A percentile compares a stretch with the other conserved stretches of the same genome.
Evolutionary conservation across 2,113 vertebrate species (phyloP).

Genomic region (Pristiophorus japonicus): DNA sequence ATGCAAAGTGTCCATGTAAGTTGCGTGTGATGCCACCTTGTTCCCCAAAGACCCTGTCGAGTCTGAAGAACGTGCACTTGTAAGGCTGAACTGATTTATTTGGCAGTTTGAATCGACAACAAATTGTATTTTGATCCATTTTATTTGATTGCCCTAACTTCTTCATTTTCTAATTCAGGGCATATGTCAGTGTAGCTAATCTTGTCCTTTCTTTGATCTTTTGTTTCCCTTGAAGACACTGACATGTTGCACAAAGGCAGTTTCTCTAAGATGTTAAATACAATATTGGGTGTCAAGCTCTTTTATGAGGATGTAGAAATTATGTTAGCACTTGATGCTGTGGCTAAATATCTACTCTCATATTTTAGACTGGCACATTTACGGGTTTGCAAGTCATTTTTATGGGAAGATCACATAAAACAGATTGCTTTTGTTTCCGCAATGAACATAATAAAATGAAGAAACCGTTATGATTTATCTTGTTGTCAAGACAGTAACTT

Average conservation of each 20-base stretch:
- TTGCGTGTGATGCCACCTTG: neutral
- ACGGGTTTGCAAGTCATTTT: constrained; percentile 15
- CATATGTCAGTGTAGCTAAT: neutral
- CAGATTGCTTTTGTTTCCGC: constrained; percentile 18
- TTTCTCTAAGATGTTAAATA: neutral
- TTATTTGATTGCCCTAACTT: neutral
- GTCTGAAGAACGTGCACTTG: neutral
- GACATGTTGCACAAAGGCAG: neutral
- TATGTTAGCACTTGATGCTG: neutral
- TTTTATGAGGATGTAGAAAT: neutral
- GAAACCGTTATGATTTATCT: neutral
- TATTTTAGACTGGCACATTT: neutral
- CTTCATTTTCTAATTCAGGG: neutral
- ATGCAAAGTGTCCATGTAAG: neutral
- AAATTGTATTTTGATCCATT: constrained; percentile 12
- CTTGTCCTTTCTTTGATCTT: constrained; percentile 1
- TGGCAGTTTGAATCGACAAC: neutral
- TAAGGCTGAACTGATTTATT: neutral
- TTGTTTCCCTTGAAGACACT: neutral
- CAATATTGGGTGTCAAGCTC: neutral
- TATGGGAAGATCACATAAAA: constrained; percentile 21
- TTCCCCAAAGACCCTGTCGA: neutral
- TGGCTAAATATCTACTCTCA: neutral
- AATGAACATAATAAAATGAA: constrained; percentile 2
- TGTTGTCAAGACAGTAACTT: neutral